phyloP scores from a whole-genome alignment of 2,113 vertebrate species.

The Cranoglanis bouderius region DNA sequence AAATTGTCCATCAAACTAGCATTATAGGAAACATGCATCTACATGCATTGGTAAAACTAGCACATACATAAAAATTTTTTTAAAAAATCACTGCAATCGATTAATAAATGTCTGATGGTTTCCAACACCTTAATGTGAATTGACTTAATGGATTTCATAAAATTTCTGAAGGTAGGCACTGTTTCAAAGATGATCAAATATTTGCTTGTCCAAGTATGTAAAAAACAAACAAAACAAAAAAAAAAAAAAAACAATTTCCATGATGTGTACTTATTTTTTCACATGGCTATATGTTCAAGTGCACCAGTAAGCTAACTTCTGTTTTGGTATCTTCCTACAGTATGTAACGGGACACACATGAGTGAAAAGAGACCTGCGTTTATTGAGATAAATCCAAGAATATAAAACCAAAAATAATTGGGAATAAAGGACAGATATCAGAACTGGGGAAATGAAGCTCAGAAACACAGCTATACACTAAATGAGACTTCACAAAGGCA shows the following conservation, averaged over 20 bases:
- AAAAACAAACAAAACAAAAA: too few species aligned
- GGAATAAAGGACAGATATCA: too few species aligned
- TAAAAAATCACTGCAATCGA: not conserved
- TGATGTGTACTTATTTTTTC: too few species aligned
- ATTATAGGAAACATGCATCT: not conserved
- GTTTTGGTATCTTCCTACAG: not conserved
- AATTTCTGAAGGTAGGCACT: not conserved
- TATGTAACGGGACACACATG: not conserved
- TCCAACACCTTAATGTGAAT: not conserved
- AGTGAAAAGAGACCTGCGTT: not conserved
- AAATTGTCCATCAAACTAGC: not conserved
- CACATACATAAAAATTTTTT: not conserved
- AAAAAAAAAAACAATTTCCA: too few species aligned
- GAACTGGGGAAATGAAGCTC: not conserved
- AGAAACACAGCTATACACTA: not conserved
- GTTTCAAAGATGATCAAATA: too few species aligned
- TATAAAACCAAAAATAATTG: not conserved
- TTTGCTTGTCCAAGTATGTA: too few species aligned
- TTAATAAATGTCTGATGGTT: not conserved
- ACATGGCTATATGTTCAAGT: not conserved
- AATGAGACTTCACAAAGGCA: not conserved
- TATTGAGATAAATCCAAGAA: not conserved
- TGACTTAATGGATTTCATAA: not conserved
- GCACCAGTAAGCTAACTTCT: not conserved
- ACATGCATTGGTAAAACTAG: not conserved